A percentile compares a stretch with the other conserved stretches of the same genome.
These are phyloP conservation scores for Brachionus manjavacas DNA, from an alignment of 1,140 invertebrate genomes.

Conservation along the genomic window DNA sequence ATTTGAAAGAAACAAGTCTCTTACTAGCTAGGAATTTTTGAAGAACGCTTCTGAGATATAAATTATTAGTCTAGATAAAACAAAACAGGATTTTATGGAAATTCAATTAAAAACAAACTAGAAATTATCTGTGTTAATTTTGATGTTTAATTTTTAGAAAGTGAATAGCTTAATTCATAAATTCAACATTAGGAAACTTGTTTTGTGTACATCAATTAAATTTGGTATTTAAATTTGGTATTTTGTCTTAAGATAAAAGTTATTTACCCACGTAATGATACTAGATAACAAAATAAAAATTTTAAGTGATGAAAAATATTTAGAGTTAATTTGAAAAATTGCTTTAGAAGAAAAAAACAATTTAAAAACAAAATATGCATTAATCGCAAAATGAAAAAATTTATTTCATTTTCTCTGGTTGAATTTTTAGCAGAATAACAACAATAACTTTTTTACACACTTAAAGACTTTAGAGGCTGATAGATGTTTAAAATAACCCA, in stretches of 20 bases:
- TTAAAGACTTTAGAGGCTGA: too few species aligned
- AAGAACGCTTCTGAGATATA: not conserved
- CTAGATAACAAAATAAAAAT: too few species aligned
- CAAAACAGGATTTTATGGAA: not conserved
- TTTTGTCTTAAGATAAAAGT: not conserved
- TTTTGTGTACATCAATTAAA: not conserved
- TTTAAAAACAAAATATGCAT: not conserved
- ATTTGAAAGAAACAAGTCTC: not conserved
- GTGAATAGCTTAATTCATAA: not conserved
- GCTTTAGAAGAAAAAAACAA: not conserved
- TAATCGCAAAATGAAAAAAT: too few species aligned
- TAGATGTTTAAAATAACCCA: too few species aligned
- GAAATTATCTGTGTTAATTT: not conserved
- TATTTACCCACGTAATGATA: not conserved
- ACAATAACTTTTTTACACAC: too few species aligned
- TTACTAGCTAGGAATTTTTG: not conserved
- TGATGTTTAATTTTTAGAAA: not conserved
- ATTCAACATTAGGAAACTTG: not conserved
- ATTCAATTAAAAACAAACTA: not conserved
- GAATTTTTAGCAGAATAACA: too few species aligned
- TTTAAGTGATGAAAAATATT: too few species aligned
- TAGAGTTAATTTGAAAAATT: not conserved
- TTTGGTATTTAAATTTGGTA: not conserved
- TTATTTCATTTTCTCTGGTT: too few species aligned
- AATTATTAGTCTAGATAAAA: not conserved